These are phyloP conservation scores for Catocala sponsa DNA, from an alignment of 2,888 invertebrate species.

Conservation along the genomic window DNA sequence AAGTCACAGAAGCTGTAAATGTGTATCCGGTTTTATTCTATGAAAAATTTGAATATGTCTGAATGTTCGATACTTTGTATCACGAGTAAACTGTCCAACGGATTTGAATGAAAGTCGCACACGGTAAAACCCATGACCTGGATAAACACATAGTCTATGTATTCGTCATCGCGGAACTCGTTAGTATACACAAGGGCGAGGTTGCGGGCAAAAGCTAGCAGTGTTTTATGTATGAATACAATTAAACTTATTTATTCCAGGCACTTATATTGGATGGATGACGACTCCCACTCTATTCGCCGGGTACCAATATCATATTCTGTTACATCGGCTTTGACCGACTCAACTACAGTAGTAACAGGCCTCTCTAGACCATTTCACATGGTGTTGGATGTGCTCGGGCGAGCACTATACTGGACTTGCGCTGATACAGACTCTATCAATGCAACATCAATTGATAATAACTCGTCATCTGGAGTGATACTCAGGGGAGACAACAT, in stretches of 20 bases:
- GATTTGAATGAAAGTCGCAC: too few relatives aligned
- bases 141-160: too few relatives aligned
- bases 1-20: too few relatives aligned
- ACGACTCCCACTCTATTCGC: slow-evolving; percentile 92
- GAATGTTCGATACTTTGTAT: too few relatives aligned
- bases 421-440: slow-evolving; percentile 94
- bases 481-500: slow-evolving; percentile 92
- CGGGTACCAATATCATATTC: slow-evolving; percentile 86
- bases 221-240: too few relatives aligned
- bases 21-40: too few relatives aligned
- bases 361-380: slow-evolving; percentile 92
- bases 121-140: too few relatives aligned
- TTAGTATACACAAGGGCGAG: too few relatives aligned
- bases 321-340: slow-evolving; percentile 66
- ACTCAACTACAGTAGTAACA: slow-evolving; percentile 85
- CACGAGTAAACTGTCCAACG: too few relatives aligned
- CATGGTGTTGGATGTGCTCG: slow-evolving; percentile 95
- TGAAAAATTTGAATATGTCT: too few relatives aligned
- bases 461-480: slow-evolving; percentile 89
- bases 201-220: too few relatives aligned
- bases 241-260: slow-evolving; percentile 50
- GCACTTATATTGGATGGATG: slow-evolving; percentile 92
- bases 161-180: too few relatives aligned
- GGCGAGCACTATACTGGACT: slow-evolving; percentile 96
- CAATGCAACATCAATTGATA: slow-evolving; percentile 94